Conservation (phyloP, 2,888 invertebrate genomes). For the Athetis lepigone region DNA sequence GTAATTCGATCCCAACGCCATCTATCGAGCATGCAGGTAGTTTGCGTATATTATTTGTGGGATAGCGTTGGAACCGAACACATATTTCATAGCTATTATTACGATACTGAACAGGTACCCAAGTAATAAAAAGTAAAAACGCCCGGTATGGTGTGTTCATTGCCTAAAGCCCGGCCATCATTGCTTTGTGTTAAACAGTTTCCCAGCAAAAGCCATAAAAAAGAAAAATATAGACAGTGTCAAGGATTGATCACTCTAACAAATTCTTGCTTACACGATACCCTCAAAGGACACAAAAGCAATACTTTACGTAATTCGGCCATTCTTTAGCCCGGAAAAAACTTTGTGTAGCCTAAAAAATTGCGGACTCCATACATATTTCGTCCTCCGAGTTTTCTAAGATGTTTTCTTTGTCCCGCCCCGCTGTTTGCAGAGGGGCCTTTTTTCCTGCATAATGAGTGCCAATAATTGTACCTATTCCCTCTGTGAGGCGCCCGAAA, state of each 20-base stretch:
- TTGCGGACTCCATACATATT: constrained; percentile 43
- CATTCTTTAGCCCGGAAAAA: constrained; percentile 24
- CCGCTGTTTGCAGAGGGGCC: constrained; percentile 63
- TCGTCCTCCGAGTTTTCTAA: constrained; percentile 39
- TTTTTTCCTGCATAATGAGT: constrained; percentile 71
- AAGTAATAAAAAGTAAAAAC: no score
- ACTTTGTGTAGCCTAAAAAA: constrained; percentile 28
- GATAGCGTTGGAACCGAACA: no score
- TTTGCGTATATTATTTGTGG: no score
- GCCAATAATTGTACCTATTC: constrained; percentile 68
- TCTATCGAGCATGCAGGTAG: no score
- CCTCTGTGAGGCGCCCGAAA: constrained; percentile 43
- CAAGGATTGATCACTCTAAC: constrained; percentile 6
- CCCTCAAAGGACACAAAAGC: constrained; percentile 8
- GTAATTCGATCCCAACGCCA: no score
- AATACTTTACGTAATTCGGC: constrained; percentile 28
- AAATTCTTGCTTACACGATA: constrained; percentile 12
- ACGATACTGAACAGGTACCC: no score
- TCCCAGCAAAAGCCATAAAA: neutral
- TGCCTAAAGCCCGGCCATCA: neutral
- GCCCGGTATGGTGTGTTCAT: no score
- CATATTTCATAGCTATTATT: no score
- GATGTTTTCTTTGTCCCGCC: constrained; percentile 63
- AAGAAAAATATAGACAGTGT: constrained; percentile 8
- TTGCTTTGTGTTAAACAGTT: constrained; percentile 2